Evolutionary conservation across 2,797 vertebrate genomes (phyloP).

Genomic region (Sebastes jordani): DNA sequence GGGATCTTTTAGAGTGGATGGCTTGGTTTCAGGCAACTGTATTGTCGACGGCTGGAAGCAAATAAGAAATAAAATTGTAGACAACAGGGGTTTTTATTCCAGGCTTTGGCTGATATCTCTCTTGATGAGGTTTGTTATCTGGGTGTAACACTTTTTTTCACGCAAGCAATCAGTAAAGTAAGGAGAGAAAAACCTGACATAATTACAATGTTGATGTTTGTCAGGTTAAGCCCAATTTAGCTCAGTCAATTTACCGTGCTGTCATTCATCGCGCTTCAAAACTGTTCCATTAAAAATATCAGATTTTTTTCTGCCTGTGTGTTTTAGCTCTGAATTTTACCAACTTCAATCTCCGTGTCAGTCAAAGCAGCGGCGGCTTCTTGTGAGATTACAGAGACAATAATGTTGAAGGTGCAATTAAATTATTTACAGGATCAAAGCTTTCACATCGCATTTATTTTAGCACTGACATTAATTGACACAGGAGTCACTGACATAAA

Average conservation of each 20-base stretch:
- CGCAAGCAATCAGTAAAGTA: conserved; percentile 17
- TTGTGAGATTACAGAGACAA: conserved; percentile 1
- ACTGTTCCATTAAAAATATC: conserved; percentile 26
- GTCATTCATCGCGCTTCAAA: conserved; percentile 35
- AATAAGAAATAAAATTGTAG: neutral
- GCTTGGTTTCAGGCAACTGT: neutral
- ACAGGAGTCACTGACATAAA: neutral
- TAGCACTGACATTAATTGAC: conserved; percentile 24
- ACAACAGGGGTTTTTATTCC: neutral
- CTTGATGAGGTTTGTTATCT: conserved; percentile 6
- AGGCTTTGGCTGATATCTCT: neutral
- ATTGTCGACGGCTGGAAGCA: neutral
- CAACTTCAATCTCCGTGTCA: neutral
- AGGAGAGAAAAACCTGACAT: conserved; percentile 26
- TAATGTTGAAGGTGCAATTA: conserved; percentile 20
- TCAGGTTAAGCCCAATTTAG: conserved; percentile 51
- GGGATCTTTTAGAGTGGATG: neutral
- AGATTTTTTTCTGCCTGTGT: neutral
- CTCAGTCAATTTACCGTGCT: conserved; percentile 38
- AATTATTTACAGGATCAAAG: conserved; percentile 20
- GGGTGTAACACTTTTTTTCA: neutral
- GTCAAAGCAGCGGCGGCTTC: conserved; percentile 1
- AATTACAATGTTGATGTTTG: conserved; percentile 50
- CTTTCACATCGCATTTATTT: conserved; percentile 17
- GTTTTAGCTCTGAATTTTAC: neutral